A percentile compares a stretch with the other conserved stretches of the same genome.
Conservation (phyloP, 2,888 invertebrate species). For the Trisateles emortualis region DNA sequence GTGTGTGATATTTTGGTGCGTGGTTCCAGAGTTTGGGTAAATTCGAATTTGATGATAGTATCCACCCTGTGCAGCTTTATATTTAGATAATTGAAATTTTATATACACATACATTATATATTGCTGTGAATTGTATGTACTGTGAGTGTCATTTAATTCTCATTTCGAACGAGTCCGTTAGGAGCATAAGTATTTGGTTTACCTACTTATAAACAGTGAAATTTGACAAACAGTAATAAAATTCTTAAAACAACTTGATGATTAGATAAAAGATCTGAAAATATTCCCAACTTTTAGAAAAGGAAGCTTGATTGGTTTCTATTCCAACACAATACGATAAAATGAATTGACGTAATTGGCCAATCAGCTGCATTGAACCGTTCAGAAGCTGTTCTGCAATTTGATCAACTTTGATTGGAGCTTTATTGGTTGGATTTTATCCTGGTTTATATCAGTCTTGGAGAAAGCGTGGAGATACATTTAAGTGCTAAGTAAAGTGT, state of each 20-base stretch:
- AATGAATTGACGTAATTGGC: conserved; percentile 12
- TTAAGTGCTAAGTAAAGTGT: too few relatives aligned
- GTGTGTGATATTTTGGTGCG: conserved; percentile 47
- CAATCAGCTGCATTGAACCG: conserved; percentile 23
- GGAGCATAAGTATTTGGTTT: too few relatives aligned
- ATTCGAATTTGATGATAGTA: conserved; percentile 20
- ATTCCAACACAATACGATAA: not conserved
- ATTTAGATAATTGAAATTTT: conserved; percentile 4
- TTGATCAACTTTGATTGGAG: not conserved
- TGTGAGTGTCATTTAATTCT: not conserved
- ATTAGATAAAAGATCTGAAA: not conserved
- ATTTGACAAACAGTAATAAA: not conserved
- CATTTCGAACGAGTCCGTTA: too few relatives aligned
- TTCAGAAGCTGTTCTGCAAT: conserved; percentile 5
- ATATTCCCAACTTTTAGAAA: not conserved
- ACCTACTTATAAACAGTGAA: not conserved
- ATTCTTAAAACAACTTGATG: not conserved
- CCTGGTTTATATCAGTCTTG: too few relatives aligned
- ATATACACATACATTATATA: conserved; percentile 1
- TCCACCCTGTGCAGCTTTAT: conserved; percentile 20
- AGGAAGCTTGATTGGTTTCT: not conserved
- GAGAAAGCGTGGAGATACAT: not conserved
- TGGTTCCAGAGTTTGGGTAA: conserved; percentile 35
- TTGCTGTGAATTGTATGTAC: not conserved
- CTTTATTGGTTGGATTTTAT: too few relatives aligned